A percentile compares a stretch with the other conserved stretches of the same genome.
These are phyloP conservation scores for Tadarida brasiliensis DNA, from an alignment of 2,797 vertebrate species.

Conservation along the genomic window DNA sequence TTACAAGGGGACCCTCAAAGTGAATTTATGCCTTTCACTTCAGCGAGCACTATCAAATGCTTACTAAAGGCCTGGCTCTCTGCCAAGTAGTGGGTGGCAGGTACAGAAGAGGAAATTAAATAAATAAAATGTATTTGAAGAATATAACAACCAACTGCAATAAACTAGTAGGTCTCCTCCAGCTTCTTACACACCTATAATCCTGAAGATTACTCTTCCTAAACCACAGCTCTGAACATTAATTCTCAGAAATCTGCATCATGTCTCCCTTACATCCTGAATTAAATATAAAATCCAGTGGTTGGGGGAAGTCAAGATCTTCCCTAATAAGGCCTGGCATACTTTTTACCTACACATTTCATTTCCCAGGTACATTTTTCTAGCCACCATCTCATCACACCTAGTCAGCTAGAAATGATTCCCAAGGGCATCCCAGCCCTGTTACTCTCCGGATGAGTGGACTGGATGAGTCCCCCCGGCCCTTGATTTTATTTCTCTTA, in stretches of 20 bases:
- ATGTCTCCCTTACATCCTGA: background rate
- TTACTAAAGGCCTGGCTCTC: slow-evolving; percentile 14
- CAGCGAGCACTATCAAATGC: background rate
- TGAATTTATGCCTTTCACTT: slow-evolving; percentile 45
- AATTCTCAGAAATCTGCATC: background rate
- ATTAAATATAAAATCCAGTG: background rate
- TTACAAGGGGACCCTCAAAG: slow-evolving; percentile 63
- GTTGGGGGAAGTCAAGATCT: background rate
- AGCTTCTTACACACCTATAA: background rate
- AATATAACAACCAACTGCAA: slow-evolving; percentile 41
- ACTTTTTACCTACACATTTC: background rate
- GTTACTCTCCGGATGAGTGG: background rate
- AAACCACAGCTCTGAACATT: slow-evolving; percentile 44
- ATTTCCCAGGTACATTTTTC: slow-evolving; percentile 2
- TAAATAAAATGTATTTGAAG: slow-evolving; percentile 45
- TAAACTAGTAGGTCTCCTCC: slow-evolving; percentile 21
- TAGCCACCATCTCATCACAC: background rate
- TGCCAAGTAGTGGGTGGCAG: slow-evolving; percentile 8
- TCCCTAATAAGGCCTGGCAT: background rate
- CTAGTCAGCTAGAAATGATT: background rate
- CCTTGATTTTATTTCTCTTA: background rate
- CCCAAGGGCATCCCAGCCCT: background rate
- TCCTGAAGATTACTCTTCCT: slow-evolving; percentile 48
- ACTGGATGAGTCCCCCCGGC: background rate
- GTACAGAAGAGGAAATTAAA: slow-evolving; percentile 16